Conservation (phyloP, 2,888 invertebrate genomes). For the Tenthredo amoena region DNA sequence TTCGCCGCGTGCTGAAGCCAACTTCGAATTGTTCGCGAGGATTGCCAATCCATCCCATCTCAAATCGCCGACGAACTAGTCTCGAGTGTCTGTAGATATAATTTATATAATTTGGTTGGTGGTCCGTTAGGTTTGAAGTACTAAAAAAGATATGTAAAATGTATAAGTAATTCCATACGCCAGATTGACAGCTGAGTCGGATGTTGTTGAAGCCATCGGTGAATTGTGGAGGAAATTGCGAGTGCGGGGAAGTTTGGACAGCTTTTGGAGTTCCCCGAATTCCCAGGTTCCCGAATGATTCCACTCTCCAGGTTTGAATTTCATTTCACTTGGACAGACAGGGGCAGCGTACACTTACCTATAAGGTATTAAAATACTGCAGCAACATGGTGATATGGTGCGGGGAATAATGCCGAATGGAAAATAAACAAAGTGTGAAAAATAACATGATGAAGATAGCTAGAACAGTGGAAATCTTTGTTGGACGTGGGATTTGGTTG, state of each 20-base stretch:
- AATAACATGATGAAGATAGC: slow-evolving; percentile 4
- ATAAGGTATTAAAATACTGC: slow-evolving; percentile 13
- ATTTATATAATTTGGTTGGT: neutral
- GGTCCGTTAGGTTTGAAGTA: neutral
- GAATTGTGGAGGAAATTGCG: neutral
- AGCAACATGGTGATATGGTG: slow-evolving; percentile 16
- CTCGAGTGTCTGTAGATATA: neutral
- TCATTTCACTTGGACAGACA: slow-evolving; percentile 34
- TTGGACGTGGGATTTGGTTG: slow-evolving; percentile 24
- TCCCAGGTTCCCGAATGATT: slow-evolving; percentile 26
- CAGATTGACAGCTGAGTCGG: neutral
- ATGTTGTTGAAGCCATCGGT: neutral
- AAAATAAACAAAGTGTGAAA: slow-evolving; percentile 14
- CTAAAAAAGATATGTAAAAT: neutral
- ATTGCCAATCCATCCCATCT: slow-evolving; percentile 22
- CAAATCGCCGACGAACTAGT: neutral
- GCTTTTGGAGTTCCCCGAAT: slow-evolving; percentile 1
- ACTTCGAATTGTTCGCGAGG: slow-evolving; percentile 2
- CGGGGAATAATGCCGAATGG: neutral
- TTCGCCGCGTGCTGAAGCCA: slow-evolving; percentile 1
- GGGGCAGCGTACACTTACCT: neutral
- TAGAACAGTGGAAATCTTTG: slow-evolving; percentile 11
- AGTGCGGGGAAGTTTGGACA: slow-evolving; percentile 7
- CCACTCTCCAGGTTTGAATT: slow-evolving; percentile 21
- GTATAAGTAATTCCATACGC: neutral